These are phyloP conservation scores for Nemurella pictetii DNA, from an alignment of 2,888 invertebrate species.

Conservation along the genomic window DNA sequence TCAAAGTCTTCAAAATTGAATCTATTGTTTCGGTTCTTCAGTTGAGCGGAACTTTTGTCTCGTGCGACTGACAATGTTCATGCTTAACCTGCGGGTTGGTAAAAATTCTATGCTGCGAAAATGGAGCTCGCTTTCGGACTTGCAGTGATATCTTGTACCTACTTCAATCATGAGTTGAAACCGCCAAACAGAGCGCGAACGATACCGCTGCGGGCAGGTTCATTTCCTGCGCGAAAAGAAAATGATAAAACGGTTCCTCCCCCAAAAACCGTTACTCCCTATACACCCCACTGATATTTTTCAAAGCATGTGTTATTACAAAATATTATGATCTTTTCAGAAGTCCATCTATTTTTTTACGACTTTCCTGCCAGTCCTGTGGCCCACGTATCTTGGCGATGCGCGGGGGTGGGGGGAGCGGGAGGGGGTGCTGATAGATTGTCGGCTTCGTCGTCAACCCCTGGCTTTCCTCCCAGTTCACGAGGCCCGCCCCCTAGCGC, in stretches of 20 bases:
- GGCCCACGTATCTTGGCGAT: background rate
- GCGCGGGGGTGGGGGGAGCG: background rate
- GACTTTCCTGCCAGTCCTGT: background rate
- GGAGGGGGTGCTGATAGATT: background rate
- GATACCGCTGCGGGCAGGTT: background rate
- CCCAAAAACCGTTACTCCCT: background rate
- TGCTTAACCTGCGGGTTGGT: background rate
- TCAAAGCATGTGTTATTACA: background rate
- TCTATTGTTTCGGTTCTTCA: background rate
- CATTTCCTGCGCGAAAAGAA: background rate
- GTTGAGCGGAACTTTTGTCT: no score
- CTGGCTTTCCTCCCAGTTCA: background rate
- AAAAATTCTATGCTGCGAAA: background rate
- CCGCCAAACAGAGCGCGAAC: background rate
- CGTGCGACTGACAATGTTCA: background rate
- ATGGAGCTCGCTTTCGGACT: background rate
- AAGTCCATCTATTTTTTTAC: background rate
- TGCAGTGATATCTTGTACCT: background rate
- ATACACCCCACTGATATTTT: background rate
- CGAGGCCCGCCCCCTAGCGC: background rate
- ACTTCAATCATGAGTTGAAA: no score
- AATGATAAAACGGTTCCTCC: background rate
- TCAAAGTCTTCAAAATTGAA: background rate
- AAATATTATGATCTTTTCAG: background rate
- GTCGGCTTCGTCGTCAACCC: background rate